phyloP scores from a whole-genome alignment of 2,888 invertebrate species.

The Calameuta idolon region DNA sequence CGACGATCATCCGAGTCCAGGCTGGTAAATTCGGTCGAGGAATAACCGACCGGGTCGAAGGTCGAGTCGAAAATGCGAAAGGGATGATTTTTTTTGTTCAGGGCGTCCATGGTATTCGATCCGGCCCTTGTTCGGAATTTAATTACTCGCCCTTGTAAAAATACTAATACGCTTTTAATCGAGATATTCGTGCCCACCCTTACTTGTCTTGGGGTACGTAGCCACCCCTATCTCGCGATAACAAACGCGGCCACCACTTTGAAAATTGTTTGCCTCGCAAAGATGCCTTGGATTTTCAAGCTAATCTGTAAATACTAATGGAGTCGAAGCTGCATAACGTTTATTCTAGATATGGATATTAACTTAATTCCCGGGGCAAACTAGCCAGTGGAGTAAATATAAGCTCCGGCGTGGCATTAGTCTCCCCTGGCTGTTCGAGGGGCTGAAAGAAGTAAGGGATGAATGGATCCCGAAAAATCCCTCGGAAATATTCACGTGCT shows the following conservation, averaged over 20 bases:
- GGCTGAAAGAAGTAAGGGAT: neutral
- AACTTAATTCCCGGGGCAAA: neutral
- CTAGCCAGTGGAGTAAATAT: neutral
- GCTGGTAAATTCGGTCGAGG: neutral
- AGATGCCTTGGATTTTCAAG: neutral
- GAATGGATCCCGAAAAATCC: neutral
- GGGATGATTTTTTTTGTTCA: neutral
- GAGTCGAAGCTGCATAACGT: neutral
- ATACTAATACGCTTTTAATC: neutral
- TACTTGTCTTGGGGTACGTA: neutral
- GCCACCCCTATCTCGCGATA: neutral
- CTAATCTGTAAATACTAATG: neutral
- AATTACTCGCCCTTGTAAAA: neutral
- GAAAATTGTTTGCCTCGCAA: neutral
- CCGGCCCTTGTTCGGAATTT: neutral
- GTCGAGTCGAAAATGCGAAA: neutral
- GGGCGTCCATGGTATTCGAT: neutral
- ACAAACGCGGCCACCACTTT: neutral
- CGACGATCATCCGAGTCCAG: neutral
- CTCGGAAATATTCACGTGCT: neutral
- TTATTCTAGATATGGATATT: neutral
- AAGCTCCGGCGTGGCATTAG: neutral
- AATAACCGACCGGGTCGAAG: neutral
- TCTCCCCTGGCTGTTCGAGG: neutral
- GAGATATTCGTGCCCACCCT: neutral